phyloP scores from a whole-genome alignment of 1,140 invertebrate genomes.

The Chironomus tepperi region DNA sequence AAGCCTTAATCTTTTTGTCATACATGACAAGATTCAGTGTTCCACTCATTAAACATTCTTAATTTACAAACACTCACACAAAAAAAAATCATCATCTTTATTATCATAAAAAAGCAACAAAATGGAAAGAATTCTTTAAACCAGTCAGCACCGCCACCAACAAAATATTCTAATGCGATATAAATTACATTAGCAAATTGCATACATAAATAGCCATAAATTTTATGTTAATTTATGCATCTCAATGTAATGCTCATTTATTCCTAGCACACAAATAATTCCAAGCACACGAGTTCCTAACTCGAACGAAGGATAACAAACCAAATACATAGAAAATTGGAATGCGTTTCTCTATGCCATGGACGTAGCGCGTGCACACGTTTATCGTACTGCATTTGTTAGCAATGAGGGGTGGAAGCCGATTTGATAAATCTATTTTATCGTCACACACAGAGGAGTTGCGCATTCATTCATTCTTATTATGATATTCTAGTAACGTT shows the following conservation, averaged over 20 bases:
- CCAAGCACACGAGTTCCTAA: no score
- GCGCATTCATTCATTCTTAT: not conserved
- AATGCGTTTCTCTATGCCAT: no score
- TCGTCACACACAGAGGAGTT: not conserved
- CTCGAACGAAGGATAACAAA: not conserved
- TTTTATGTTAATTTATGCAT: slow-evolving; percentile 15
- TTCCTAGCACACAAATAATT: not conserved
- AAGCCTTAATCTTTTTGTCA: no score
- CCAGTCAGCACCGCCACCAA: not conserved
- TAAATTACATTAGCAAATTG: slow-evolving; percentile 2
- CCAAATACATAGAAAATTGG: not conserved
- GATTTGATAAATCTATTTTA: slow-evolving; percentile 21
- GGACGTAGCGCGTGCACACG: slow-evolving; percentile 1
- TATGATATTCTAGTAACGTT: not conserved
- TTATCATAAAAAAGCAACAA: no score
- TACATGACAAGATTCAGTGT: no score
- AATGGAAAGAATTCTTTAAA: no score
- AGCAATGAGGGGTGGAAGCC: slow-evolving; percentile 5
- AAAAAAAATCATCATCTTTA: no score
- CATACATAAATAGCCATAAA: slow-evolving; percentile 14
- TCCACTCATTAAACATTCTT: no score
- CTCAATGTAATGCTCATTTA: slow-evolving; percentile 13
- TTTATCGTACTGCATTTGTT: slow-evolving; percentile 1
- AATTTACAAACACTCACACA: no score
- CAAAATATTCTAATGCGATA: not conserved